These are phyloP conservation scores for Troides aeacus DNA, from an alignment of 2,888 invertebrate species.

Conservation along the genomic window DNA sequence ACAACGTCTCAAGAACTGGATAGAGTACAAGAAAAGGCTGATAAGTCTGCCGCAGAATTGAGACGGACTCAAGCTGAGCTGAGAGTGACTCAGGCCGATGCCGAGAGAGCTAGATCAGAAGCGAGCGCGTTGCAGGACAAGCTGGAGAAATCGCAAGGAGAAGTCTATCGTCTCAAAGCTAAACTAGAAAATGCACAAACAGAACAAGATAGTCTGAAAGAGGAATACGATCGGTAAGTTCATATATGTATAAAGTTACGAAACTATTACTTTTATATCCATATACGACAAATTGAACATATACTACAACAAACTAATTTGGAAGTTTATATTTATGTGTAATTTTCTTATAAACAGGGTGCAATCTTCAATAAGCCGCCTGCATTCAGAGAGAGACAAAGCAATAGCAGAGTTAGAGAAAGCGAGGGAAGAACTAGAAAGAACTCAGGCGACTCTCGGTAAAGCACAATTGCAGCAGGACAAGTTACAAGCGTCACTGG, in stretches of 20 bases:
- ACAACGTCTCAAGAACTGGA: constrained; percentile 91
- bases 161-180: constrained; percentile 95
- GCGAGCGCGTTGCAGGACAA: constrained; percentile 93
- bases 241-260: neutral
- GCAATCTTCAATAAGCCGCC: constrained; percentile 89
- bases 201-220: constrained; percentile 94
- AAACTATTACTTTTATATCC: neutral
- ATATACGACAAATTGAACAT: too few species aligned
- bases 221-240: constrained; percentile 89
- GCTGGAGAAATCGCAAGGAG: constrained; percentile 95
- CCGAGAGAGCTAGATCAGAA: constrained; percentile 91
- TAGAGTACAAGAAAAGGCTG: constrained; percentile 90
- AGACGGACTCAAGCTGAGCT: constrained; percentile 94
- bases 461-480: constrained; percentile 95
- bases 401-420: constrained; percentile 92
- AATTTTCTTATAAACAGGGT: constrained; percentile 65
- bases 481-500: constrained; percentile 92
- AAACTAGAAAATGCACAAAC: constrained; percentile 96
- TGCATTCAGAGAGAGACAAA: constrained; percentile 93
- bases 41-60: constrained; percentile 90
- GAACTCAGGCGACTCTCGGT: constrained; percentile 92
- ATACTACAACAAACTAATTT: neutral
- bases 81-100: constrained; percentile 94
- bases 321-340: neutral
- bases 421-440: constrained; percentile 91